Evolutionary conservation across 2,888 invertebrate species (phyloP), one percentile per base, ranked within the genome.

Genomic region (Pediacus dermestoides): DNA sequence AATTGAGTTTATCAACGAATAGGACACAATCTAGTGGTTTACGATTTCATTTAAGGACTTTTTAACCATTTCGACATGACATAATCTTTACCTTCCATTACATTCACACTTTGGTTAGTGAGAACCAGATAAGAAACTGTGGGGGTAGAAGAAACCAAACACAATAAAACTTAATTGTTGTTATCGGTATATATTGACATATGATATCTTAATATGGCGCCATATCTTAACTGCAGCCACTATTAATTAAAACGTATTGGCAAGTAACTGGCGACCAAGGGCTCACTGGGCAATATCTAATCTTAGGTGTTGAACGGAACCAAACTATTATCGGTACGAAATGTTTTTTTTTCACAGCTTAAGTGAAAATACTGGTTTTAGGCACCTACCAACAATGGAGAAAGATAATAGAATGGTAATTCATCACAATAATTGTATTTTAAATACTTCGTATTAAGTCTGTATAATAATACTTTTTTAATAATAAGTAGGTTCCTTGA

Each of bases 141-240:
- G 34, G n/a, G 15, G 11, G 18, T 3, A 36, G 30, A 38, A 39
- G 32, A 28, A 30, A 31, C 34, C 15, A 26, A 42, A 46, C 39
- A 40, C 44, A 18, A 18, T 18, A 18, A 18, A 18, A 18, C 21
- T 18, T 7, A 18, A 18, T 18, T 7, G 21, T 33, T 30, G 30
- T 42, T 50, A 50, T 50, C 50, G 34, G 10, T 15, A 4, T 34
- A 27, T 45, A 44, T 47, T 53, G 52, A 52, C 50, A 41, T 43
- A 44, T 48, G 49, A 53, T 55, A 57, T 53, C 53, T 54, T 48
- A 50, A 53, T 49, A 46, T 48, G 56, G 53, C 53, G 55, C 54
- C 53, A 46, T 49, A 52, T 52, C 50, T 53, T 34, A 33, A 36
- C 42, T 41, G 18, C 41, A 39, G 42, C 46, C 50, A 50, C 52